Percentiles rank a stretch among this genome's conserved stretches.
phyloP scores from a whole-genome alignment of 2,113 vertebrate genomes.

The Verasper variegatus region DNA sequence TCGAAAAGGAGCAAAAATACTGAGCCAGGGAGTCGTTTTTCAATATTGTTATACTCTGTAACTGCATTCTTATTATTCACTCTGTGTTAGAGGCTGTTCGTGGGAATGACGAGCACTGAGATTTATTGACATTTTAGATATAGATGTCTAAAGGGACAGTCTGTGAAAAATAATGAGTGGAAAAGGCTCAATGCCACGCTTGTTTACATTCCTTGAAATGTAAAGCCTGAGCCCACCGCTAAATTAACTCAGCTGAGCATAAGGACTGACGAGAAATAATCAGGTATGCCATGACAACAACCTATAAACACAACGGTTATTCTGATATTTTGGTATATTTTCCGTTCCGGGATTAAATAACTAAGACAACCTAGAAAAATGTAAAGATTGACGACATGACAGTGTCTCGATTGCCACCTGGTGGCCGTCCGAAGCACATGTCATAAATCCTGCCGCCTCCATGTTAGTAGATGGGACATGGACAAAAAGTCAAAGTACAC shows the following conservation, averaged over 20 bases:
- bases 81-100: neutral
- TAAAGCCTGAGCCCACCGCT: too few species aligned
- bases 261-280: too few species aligned
- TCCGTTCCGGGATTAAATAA: neutral
- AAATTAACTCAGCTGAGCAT: too few species aligned
- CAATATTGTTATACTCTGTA: slow-evolving; percentile 23
- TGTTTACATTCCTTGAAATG: neutral
- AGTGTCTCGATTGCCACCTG: neutral
- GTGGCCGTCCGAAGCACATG: too few species aligned
- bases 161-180: neutral
- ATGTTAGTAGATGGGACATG: too few species aligned
- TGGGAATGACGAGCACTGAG: slow-evolving; percentile 4
- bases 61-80: neutral
- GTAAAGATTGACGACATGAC: too few species aligned
- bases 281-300: too few species aligned
- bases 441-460: neutral
- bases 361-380: too few species aligned
- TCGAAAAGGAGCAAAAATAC: slow-evolving; percentile 16
- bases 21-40: slow-evolving; percentile 6
- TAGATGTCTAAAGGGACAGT: neutral
- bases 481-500: too few species aligned
- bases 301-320: too few species aligned
- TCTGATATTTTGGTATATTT: too few species aligned
- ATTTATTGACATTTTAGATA: slow-evolving; percentile 6
- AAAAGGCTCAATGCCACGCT: neutral